A percentile compares a stretch with the other conserved stretches of the same genome.
phyloP scores from a whole-genome alignment of 2,113 vertebrate species.

The Oreochromis spilurus region DNA sequence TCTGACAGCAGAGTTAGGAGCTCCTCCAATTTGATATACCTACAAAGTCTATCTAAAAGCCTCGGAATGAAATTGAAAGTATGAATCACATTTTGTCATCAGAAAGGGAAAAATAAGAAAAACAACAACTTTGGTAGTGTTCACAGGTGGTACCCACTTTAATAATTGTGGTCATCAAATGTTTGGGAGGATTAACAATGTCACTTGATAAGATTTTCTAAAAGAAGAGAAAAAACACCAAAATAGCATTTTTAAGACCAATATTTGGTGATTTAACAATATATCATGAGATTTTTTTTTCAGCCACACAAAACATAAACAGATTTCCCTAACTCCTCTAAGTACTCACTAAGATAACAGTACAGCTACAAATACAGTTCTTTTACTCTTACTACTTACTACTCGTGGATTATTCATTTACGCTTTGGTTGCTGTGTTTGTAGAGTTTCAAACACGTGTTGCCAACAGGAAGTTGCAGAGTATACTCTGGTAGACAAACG shows the following conservation, averaged over 20 bases:
- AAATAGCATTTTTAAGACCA: neutral
- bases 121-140: neutral
- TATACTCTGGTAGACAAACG: neutral
- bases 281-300: neutral
- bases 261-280: neutral
- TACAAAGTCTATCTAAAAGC: neutral
- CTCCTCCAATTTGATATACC: neutral
- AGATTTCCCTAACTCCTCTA: neutral
- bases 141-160: neutral
- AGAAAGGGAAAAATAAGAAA: neutral
- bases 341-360: neutral
- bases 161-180: neutral
- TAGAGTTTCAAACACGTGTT: neutral
- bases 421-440: neutral
- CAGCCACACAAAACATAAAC: neutral
- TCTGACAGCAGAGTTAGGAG: neutral
- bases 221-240: neutral
- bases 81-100: neutral
- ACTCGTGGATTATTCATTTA: neutral
- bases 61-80: neutral
- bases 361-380: neutral
- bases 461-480: neutral
- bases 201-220: neutral
- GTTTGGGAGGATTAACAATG: neutral
- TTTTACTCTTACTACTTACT: neutral